Percentiles rank a stretch among this genome's conserved stretches.
phyloP scores from a whole-genome alignment of 2,888 invertebrate genomes.

The Chrysomela aeneicollis region DNA sequence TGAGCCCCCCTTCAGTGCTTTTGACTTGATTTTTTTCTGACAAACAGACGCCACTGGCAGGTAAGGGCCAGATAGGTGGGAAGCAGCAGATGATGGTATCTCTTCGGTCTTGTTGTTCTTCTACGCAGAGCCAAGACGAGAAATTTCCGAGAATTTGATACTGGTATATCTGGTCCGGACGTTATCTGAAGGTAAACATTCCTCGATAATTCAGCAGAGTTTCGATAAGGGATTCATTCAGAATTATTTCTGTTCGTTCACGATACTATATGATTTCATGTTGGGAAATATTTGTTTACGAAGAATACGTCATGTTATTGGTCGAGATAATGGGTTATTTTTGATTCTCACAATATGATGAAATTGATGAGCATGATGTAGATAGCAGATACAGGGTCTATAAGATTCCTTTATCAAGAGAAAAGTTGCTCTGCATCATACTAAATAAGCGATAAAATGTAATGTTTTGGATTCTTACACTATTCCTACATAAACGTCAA shows the following conservation, averaged over 20 bases:
- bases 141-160: conserved; percentile 34
- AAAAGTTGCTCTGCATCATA: too few relatives aligned
- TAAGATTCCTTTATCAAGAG: too few relatives aligned
- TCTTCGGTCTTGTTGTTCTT: too few relatives aligned
- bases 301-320: background rate
- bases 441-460: too few relatives aligned
- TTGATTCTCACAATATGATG: background rate
- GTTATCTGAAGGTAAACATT: conserved; percentile 13
- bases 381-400: background rate
- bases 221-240: conserved; percentile 4
- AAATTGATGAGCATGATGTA: background rate
- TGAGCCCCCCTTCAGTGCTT: too few relatives aligned
- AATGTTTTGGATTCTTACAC: too few relatives aligned
- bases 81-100: conserved; percentile 22
- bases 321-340: background rate
- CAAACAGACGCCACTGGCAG: background rate
- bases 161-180: conserved; percentile 25
- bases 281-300: conserved; percentile 4
- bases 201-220: background rate
- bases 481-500: too few relatives aligned
- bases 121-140: background rate
- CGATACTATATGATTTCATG: background rate
- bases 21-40: too few relatives aligned
- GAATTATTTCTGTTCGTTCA: background rate
- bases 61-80: conserved; percentile 30